Evolutionary conservation across 1,140 invertebrate genomes (phyloP), one percentile per base, ranked within the genome.

Genomic region (Drosophila mayri): DNA sequence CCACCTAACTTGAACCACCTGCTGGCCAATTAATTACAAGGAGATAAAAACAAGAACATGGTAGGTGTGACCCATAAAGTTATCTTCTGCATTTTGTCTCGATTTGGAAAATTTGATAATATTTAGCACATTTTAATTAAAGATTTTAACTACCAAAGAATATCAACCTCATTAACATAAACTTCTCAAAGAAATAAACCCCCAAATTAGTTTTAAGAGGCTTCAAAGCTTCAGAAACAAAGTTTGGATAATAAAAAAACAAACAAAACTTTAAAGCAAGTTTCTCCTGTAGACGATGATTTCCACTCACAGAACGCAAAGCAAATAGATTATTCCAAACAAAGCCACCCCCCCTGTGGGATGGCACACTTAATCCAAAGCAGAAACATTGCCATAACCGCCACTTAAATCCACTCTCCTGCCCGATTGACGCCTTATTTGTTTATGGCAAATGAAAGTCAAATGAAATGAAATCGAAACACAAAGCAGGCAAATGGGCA

Each of bases 401-500:
- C 66, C 43, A 67, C 66, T 70, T 55, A 67, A 70, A 55, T 46
- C 66, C 64, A 54, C 67, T 72, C 67, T 60, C 68, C 20, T 32
- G 40, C 44, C 28, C 59, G 43, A 73, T 73, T 72, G 79, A 71
- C 66, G 68, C 62, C 68, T 54, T 78, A 76, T 84, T 79, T 86
- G 75, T 76, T 86, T 81, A 67, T 40, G 60, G 57, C 66, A 65
- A 83, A 80, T 75, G 76, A 76, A 85, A 85, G 77, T 79, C 78
- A 71, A 82, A 83, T 70, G 84, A 83, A 83, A 80, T 88, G 76
- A 83, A 88, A 87, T 87, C 82, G 76, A 82, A 86, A 82, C 64
- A 68, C 63, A 70, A 80, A 77, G 67, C 70, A 71, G 52, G 41
- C 66, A 85, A 85, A 77, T 65, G 50, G 70, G 68, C 57, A 62